These are phyloP conservation scores for Lophura nycthemera DNA, from an alignment of 2,113 vertebrate species.

Conservation along the genomic window DNA sequence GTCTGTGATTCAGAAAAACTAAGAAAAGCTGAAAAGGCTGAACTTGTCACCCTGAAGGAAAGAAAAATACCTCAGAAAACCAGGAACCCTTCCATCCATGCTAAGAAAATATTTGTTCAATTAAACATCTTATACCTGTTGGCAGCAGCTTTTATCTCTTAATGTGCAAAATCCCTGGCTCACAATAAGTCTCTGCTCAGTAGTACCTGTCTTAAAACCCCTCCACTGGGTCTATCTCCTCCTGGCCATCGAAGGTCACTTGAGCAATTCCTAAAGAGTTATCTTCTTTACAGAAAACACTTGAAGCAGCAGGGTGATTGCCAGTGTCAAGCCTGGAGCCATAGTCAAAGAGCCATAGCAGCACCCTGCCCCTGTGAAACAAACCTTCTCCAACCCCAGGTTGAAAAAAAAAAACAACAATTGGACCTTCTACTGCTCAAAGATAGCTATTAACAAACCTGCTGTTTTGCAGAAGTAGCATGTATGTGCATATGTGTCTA, in stretches of 20 bases:
- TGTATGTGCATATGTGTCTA: neutral
- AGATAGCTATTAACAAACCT: neutral
- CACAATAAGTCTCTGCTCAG: constrained; percentile 57
- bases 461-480: neutral
- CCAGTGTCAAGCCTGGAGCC: neutral
- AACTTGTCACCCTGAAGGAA: neutral
- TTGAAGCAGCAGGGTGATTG: neutral
- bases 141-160: constrained; percentile 56
- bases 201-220: neutral
- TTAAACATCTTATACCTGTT: constrained; percentile 69
- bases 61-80: neutral
- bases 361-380: neutral
- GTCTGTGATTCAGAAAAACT: constrained; percentile 27
- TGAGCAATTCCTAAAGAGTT: neutral
- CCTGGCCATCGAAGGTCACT: neutral
- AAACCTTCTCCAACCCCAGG: neutral
- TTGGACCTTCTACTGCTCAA: neutral
- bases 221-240: neutral
- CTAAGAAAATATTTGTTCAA: constrained; percentile 50
- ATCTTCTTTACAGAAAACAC: neutral
- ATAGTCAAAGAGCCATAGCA: neutral
- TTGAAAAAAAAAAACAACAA: neutral
- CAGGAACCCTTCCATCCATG: neutral
- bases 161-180: constrained; percentile 62
- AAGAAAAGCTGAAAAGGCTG: neutral